Evolutionary conservation across 2,797 vertebrate species (phyloP), one percentile per base, ranked within the genome.

Genomic region (Acridotheres tristis): DNA sequence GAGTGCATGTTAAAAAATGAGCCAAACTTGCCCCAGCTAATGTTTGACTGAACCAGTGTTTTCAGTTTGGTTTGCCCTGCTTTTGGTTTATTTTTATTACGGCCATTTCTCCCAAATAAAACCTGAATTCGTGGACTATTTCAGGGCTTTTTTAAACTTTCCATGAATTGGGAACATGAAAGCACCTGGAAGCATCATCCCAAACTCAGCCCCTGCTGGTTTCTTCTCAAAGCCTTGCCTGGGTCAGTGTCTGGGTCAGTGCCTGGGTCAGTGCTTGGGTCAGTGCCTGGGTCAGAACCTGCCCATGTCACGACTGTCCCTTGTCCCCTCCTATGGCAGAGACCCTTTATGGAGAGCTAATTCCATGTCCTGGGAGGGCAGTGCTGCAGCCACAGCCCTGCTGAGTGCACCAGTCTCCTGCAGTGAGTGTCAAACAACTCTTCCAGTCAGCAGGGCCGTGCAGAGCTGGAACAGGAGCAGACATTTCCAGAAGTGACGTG

Each of bases 311-410:
- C 50, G 11, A 1, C 0, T 3, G 6, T 38, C 7, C 43, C 51
- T 16, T 1, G 0, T 51, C 30, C 66, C 48, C 36, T 67, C 13
- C 36, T 4, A 6, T 0, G 5, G n/a, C 29, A 55, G 11, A 13
- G 4, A 21, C 7, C 13, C 43, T 36, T 8, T 0, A 3, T 1
- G 2, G 8, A 15, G 25, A 7, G 8, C 36, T 3, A 1, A 7
- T 19, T 11, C 34, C 7, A 0, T 1, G 26, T 15, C 20, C 54
- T 40, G 68, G 68, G 50, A 11, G 34, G 25, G 16, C 16, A 2
- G 1, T 16, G 54, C 82, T 51, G 54, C 81, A n/a, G 61, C 5
- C 29, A 10, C 21, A 0, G 27, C 17, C 3, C 50, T 8, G 17
- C 42, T 29, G 34, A 2, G n/a, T 7, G 40, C 55, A 16, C 20